Conservation (phyloP, 2,888 invertebrate genomes). For the Tyria jacobaeae region DNA sequence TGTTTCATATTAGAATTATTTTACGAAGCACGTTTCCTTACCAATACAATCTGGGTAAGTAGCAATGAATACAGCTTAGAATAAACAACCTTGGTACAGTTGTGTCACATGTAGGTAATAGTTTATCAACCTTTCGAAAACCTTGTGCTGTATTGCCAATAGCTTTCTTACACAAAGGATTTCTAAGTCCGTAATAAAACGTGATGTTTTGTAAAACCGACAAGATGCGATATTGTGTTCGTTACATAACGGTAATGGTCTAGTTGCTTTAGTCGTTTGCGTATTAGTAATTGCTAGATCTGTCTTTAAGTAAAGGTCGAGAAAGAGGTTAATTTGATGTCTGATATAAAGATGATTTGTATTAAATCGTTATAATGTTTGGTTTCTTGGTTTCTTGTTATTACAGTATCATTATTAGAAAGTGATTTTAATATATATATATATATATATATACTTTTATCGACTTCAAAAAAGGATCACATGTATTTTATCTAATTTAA, state of each 20-base stretch:
- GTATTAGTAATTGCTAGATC: not conserved
- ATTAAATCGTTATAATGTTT: not conserved
- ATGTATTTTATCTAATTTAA: no score
- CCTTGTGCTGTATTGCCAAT: constrained; percentile 10
- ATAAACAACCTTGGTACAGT: not conserved
- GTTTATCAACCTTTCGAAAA: constrained; percentile 9
- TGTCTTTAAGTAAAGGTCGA: not conserved
- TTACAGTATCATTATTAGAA: no score
- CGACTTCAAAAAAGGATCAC: no score
- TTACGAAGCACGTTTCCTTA: no score
- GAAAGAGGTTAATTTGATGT: not conserved
- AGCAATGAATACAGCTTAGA: not conserved
- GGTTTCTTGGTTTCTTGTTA: not conserved
- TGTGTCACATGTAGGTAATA: not conserved
- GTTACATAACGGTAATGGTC: not conserved
- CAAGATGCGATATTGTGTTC: not conserved
- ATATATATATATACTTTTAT: no score
- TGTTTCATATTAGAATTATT: no score
- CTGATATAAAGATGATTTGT: not conserved
- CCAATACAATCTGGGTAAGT: not conserved
- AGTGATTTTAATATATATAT: no score
- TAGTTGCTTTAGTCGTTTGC: not conserved
- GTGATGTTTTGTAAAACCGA: constrained; percentile 13
- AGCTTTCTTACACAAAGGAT: constrained; percentile 9
- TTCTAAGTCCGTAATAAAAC: constrained; percentile 14